phyloP scores from a whole-genome alignment of 2,888 invertebrate species.

The Xanthia togata region DNA sequence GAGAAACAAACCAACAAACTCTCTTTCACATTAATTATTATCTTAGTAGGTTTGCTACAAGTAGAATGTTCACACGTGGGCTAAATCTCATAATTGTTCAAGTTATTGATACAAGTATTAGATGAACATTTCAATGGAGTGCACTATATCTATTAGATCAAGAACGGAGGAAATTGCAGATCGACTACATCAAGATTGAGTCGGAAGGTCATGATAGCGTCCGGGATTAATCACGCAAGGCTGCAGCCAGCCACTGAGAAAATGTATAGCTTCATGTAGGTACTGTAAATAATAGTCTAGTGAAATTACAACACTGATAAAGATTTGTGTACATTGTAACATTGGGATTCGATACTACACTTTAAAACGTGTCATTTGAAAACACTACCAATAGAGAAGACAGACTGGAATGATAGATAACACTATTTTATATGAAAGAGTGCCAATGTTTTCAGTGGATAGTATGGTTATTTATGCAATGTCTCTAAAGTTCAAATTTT shows the following conservation, averaged over 20 bases:
- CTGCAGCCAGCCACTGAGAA: background rate
- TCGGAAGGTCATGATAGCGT: conserved; percentile 34
- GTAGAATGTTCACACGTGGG: background rate
- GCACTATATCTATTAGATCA: conserved; percentile 7
- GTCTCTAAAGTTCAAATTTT: background rate
- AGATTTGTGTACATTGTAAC: background rate
- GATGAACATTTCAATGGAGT: background rate
- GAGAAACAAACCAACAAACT: background rate
- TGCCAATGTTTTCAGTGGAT: background rate
- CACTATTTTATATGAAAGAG: background rate
- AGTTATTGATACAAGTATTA: background rate
- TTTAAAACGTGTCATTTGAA: background rate
- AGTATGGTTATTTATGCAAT: background rate
- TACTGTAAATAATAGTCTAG: background rate
- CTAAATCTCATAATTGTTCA: background rate
- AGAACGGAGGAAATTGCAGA: conserved; percentile 31
- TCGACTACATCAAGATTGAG: conserved; percentile 25
- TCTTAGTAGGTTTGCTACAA: background rate
- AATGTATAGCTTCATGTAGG: background rate
- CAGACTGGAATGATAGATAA: background rate
- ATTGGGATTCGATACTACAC: background rate
- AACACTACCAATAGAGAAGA: background rate
- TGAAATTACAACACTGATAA: background rate
- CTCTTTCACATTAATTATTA: background rate
- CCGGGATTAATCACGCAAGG: conserved; percentile 37